phyloP scores from a whole-genome alignment of 2,113 vertebrate species.

The Stigmatopora argus region DNA sequence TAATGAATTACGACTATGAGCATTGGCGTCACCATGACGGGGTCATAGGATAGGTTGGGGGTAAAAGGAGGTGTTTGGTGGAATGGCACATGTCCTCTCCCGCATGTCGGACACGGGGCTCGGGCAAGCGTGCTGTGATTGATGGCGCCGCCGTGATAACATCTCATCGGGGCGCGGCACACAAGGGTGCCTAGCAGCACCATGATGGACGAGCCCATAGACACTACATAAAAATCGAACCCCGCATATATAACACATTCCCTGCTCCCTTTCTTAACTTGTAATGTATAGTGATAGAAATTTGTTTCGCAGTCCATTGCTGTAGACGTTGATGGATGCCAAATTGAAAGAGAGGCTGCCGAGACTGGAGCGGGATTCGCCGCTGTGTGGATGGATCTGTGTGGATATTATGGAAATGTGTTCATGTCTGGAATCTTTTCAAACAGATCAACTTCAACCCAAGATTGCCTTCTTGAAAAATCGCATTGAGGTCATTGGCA shows the following conservation, averaged over 20 bases:
- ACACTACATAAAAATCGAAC: constrained; percentile 64
- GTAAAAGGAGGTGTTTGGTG: not conserved
- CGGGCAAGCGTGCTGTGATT: constrained; percentile 52
- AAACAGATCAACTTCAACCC: not conserved
- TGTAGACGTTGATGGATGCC: constrained; percentile 62
- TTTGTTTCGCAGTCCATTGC: constrained; percentile 61
- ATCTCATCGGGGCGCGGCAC: constrained; percentile 51
- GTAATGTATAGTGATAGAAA: constrained; percentile 67
- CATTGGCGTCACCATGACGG: constrained; percentile 10
- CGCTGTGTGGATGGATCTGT: constrained; percentile 9
- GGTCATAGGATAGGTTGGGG: not conserved
- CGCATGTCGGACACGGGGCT: constrained; percentile 35
- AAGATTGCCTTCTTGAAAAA: no score
- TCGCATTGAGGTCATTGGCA: no score
- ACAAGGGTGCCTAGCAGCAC: constrained; percentile 47
- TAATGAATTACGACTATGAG: constrained; percentile 14
- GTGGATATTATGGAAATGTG: constrained; percentile 1
- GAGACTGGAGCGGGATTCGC: constrained; percentile 12
- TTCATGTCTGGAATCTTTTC: constrained; percentile 5
- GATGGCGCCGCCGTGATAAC: constrained; percentile 60
- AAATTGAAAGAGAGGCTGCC: constrained; percentile 37
- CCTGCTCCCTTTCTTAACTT: constrained; percentile 62
- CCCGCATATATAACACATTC: constrained; percentile 56
- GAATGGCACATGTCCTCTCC: constrained; percentile 44
- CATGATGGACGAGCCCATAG: constrained; percentile 62